Base-by-base conservation (phyloP, 2,797 vertebrate species). In the Oreortyx pictus region DNA sequence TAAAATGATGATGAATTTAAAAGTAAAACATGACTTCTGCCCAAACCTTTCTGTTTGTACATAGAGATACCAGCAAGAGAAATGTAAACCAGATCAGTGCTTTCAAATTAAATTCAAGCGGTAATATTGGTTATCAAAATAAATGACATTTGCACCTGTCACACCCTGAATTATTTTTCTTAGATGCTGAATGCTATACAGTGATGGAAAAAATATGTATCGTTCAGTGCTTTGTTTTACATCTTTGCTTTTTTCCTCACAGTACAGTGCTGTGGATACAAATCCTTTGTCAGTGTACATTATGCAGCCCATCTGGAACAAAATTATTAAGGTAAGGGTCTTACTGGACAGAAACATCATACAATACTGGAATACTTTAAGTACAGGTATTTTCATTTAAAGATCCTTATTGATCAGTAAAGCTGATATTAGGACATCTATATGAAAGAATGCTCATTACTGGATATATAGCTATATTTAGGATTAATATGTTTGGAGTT, bases 221-320 rank as follows among this genome's bases (percentile, higher is more conserved):
- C 86, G 60, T 65, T 89, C 57, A 54, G 39, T 82, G 44, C 77
- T 91, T 77, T 84, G 46, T 76, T 82, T 93, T 59, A 92, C 29
- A 33, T 27, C 11, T 89, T 61, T 82, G 57, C 29, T 76, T 93
- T 70, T 93, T 94, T 74, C 33, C 11, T 95, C 72, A 64, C 86
- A 97, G 96, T 97, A 97, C 79, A 95, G 86, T 91, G 96, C 96
- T 76, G 96, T 97, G 94, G 97, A 97, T 91, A 97, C 97, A 94
- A 97, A 97, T 82, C 97, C 97, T 70, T 92, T 97, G 87, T 97
- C 97, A 56, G 92, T 98, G 73, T 97, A 97, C 83, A 65, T 97
- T 90, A 97, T 97, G 97, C 97, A 97, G 31, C 97, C 97, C 68
- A 89, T 97, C 80, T 97, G 97, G 97, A 95, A 97, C 74, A 92